Percentiles rank a stretch among this genome's conserved stretches.
These are phyloP conservation scores for Acanthis flammea DNA, from an alignment of 2,797 vertebrate genomes.

Conservation along the genomic window DNA sequence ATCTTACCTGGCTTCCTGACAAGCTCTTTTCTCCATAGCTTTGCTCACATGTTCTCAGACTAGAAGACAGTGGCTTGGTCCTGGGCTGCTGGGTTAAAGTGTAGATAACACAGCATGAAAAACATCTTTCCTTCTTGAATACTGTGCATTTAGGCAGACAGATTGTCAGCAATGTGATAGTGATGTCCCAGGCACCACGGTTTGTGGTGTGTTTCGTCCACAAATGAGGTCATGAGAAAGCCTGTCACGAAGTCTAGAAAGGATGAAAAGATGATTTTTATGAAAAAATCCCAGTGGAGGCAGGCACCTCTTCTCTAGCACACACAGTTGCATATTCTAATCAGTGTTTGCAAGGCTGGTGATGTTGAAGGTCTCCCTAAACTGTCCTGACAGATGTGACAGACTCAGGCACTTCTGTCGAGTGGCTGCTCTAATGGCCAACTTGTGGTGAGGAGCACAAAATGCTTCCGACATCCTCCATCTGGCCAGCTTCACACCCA, in stretches of 20 bases:
- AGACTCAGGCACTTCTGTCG: not conserved
- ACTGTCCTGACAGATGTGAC: constrained; percentile 9
- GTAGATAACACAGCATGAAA: not conserved
- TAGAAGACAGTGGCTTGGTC: not conserved
- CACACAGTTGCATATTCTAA: not conserved
- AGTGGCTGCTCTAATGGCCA: not conserved
- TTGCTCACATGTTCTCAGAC: not conserved
- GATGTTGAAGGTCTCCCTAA: not conserved
- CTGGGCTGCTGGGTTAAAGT: not conserved
- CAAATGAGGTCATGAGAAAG: not conserved
- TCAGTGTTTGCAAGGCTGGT: not conserved
- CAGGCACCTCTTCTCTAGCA: not conserved
- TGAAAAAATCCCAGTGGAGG: not conserved
- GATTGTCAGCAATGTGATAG: not conserved
- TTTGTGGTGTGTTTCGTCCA: not conserved
- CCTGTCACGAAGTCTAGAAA: not conserved
- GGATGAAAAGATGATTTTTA: not conserved
- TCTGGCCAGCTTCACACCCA: not conserved
- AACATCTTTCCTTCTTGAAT: not conserved
- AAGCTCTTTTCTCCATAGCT: not conserved
- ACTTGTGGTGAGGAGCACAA: not conserved
- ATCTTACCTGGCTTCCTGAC: not conserved
- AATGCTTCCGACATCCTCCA: not conserved
- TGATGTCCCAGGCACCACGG: not conserved
- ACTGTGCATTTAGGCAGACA: not conserved